Conservation (phyloP, 2,888 invertebrate species). For the Ceramica pisi region DNA sequence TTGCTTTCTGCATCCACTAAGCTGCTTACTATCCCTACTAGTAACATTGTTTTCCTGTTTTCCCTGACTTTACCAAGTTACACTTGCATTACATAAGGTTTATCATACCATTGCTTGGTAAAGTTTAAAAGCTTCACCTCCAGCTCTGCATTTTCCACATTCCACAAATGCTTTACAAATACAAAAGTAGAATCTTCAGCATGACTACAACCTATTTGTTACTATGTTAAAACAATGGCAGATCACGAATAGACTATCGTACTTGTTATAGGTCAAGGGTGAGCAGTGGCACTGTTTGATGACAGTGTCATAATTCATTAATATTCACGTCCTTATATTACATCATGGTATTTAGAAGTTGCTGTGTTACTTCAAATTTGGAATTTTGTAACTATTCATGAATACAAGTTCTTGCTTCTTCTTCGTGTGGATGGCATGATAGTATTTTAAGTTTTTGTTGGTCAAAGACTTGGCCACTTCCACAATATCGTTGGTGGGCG, state of each 20-base stretch:
- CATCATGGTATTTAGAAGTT: slow-evolving; percentile 26
- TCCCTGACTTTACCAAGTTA: not conserved
- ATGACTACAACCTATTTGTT: slow-evolving; percentile 50
- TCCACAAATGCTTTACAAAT: slow-evolving; percentile 11
- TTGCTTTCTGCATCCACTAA: not conserved
- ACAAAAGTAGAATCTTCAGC: slow-evolving; percentile 24
- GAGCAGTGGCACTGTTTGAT: slow-evolving; percentile 39
- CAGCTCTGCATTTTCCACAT: slow-evolving; percentile 4
- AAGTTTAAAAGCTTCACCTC: not conserved
- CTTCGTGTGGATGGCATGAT: not conserved
- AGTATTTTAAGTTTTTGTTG: not conserved
- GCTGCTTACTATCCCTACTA: not conserved
- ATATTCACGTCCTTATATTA: slow-evolving; percentile 44
- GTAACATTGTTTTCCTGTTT: not conserved
- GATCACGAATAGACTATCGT: slow-evolving; percentile 51
- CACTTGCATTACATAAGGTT: not conserved
- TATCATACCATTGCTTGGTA: too few species aligned
- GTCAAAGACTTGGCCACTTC: not conserved
- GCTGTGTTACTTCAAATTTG: slow-evolving; percentile 1
- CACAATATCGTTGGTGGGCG: not conserved
- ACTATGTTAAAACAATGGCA: slow-evolving; percentile 53
- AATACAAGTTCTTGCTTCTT: not conserved
- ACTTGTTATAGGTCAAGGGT: slow-evolving; percentile 60
- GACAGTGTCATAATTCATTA: slow-evolving; percentile 54
- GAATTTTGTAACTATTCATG: not conserved